Conservation (phyloP, 2,113 vertebrate species). For the Urocitellus parryii region DNA sequence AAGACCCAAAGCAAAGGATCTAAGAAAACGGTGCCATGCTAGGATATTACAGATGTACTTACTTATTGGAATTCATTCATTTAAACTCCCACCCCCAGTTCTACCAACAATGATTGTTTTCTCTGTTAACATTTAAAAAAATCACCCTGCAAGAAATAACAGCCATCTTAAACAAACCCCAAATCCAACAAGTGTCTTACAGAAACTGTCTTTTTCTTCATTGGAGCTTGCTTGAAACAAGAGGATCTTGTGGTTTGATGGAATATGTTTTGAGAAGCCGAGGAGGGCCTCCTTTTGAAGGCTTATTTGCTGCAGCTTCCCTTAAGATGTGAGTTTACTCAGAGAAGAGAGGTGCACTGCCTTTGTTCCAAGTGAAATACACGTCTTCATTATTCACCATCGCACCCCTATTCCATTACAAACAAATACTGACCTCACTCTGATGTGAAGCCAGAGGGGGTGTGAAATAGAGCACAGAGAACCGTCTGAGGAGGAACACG, state of each 20-base stretch:
- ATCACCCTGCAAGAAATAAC: conserved; percentile 33
- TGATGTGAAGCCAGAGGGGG: conserved; percentile 72
- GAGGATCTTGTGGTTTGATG: conserved; percentile 48
- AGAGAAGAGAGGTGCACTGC: conserved; percentile 67
- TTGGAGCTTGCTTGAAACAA: conserved; percentile 49
- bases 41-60: neutral
- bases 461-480: conserved; percentile 72
- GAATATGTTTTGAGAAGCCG: conserved; percentile 57
- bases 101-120: conserved; percentile 33
- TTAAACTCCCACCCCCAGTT: neutral
- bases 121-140: conserved; percentile 45
- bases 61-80: conserved; percentile 53
- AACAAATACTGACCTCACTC: conserved; percentile 69
- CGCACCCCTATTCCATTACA: conserved; percentile 61
- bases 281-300: conserved; percentile 53
- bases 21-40: neutral
- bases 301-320: neutral
- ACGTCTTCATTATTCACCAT: conserved; percentile 64
- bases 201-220: conserved; percentile 11
- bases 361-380: conserved; percentile 73
- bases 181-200: conserved; percentile 14
- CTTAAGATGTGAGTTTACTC: conserved; percentile 63
- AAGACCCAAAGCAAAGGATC: neutral
- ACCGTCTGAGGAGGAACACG: conserved; percentile 45
- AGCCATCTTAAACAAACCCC: neutral